Evolutionary conservation across 2,797 vertebrate species (phyloP).

Genomic region (Todus mexicanus): DNA sequence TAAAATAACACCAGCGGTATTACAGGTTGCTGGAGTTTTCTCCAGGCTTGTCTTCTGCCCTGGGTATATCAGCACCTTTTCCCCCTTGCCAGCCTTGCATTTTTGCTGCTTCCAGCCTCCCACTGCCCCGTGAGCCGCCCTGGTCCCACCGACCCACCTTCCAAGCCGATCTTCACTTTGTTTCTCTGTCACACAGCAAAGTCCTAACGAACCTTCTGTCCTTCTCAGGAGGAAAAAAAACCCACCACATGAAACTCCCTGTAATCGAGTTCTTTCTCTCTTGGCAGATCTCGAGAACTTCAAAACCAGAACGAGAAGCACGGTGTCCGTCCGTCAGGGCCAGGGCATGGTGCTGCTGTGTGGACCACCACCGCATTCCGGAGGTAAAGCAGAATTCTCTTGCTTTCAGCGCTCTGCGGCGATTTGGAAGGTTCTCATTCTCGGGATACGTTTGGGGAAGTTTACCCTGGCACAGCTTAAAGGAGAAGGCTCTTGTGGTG

Average conservation of each 20-base stretch:
- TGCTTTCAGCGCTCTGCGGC: accelerated
- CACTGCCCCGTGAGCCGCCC: too few species aligned
- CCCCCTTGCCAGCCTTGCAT: background rate
- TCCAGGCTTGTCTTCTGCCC: background rate
- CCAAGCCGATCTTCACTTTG: background rate
- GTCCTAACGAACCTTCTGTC: background rate
- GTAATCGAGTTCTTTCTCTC: background rate
- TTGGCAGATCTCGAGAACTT: slow-evolving; percentile 92
- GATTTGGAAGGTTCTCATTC: background rate
- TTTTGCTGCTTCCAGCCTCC: background rate
- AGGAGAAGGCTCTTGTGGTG: background rate
- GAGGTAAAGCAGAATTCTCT: slow-evolving; percentile 79
- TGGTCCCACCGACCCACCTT: background rate
- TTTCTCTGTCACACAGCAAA: background rate
- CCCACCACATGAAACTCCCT: background rate
- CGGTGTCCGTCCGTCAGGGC: slow-evolving; percentile 91
- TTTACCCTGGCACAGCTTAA: background rate
- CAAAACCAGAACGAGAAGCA: slow-evolving; percentile 88
- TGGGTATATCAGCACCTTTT: background rate
- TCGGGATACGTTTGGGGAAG: background rate
- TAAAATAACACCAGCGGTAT: background rate
- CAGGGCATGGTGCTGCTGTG: slow-evolving; percentile 96
- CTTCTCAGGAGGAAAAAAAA: background rate
- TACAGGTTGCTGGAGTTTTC: background rate
- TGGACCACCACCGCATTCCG: slow-evolving; percentile 90